phyloP scores from a whole-genome alignment of 2,113 vertebrate species.

The Plecotus auritus region DNA sequence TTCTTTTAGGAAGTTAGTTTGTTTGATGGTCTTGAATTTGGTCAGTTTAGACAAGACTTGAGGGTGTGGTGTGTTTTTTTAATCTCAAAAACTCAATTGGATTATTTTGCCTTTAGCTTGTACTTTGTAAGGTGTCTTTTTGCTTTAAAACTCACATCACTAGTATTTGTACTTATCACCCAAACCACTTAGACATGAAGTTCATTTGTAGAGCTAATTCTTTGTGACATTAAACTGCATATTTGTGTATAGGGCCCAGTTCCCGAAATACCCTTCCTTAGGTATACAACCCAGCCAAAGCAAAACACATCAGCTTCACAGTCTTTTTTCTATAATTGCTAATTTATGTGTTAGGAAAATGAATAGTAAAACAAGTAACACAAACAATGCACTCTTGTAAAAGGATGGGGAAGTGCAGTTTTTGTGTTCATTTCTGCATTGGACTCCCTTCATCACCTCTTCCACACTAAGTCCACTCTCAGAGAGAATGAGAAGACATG shows the following conservation, averaged over 20 bases:
- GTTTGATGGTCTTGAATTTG: constrained; percentile 49
- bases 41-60: constrained; percentile 21
- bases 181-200: constrained; percentile 39
- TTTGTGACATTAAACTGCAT: not conserved
- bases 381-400: not conserved
- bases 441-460: not conserved
- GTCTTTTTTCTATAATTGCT: constrained; percentile 21
- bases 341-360: constrained; percentile 49
- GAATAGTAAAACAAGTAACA: not conserved
- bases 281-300: constrained; percentile 10
- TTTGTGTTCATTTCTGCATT: not conserved
- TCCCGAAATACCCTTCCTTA: constrained; percentile 27
- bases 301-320: constrained; percentile 27
- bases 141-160: constrained; percentile 47
- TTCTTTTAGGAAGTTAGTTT: constrained; percentile 56
- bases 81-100: not conserved
- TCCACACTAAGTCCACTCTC: not conserved
- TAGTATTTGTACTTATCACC: constrained; percentile 41
- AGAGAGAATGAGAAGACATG: not conserved
- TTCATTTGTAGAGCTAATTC: not conserved
- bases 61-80: not conserved
- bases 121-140: constrained; percentile 51
- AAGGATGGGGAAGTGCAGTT: not conserved
- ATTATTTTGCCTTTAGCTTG: constrained; percentile 40
- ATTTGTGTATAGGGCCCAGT: not conserved